Conservation (phyloP, 2,888 invertebrate genomes). For the Chrysotoxum bicinctum region DNA sequence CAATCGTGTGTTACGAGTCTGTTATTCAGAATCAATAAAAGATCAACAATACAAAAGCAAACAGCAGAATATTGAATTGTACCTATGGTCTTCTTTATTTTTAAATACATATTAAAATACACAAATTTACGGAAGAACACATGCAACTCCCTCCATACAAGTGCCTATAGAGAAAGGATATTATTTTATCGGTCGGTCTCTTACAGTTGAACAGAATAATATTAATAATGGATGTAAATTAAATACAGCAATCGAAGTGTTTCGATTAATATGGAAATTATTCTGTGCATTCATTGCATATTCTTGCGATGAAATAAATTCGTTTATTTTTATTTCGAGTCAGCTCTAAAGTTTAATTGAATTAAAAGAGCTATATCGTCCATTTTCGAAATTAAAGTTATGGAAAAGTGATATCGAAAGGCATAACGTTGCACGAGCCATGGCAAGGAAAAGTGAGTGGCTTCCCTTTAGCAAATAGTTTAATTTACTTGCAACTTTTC, state of each 20-base stretch:
- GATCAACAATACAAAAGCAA: slow-evolving; percentile 27
- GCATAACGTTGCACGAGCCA: background rate
- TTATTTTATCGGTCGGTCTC: slow-evolving; percentile 19
- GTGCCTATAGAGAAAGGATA: background rate
- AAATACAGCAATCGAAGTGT: slow-evolving; percentile 42
- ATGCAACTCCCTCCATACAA: no score
- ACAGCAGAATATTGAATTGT: slow-evolving; percentile 28
- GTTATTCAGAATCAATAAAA: slow-evolving; percentile 61
- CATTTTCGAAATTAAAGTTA: background rate
- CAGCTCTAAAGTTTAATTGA: slow-evolving; percentile 14
- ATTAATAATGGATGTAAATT: slow-evolving; percentile 50
- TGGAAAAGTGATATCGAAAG: background rate
- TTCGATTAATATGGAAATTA: slow-evolving; percentile 43
- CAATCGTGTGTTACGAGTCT: slow-evolving; percentile 41
- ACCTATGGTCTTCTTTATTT: background rate
- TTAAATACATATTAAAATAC: background rate
- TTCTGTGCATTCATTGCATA: slow-evolving; percentile 7
- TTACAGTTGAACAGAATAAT: slow-evolving; percentile 6
- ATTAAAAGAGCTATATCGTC: background rate
- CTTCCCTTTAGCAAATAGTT: no score
- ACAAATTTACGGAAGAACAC: background rate
- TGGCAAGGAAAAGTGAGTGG: background rate
- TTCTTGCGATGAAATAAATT: slow-evolving; percentile 4
- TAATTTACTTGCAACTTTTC: no score
- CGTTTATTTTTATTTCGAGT: background rate